Conservation (phyloP, 1,140 invertebrate genomes). For the Drosophila pectinifera region DNA sequence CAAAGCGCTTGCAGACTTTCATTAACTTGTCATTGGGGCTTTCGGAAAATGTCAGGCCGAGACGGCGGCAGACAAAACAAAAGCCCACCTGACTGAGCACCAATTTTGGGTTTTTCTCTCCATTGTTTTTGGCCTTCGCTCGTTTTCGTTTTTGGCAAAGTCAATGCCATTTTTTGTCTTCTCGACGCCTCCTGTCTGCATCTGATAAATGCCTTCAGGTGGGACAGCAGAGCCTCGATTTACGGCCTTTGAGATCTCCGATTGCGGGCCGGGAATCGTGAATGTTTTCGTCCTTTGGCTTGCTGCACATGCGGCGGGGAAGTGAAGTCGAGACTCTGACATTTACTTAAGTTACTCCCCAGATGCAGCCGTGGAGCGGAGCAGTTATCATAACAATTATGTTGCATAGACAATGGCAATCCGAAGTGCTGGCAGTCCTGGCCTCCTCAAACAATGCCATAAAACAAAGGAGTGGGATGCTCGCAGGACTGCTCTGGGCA, state of each 20-base stretch:
- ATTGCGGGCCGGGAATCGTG: conserved; percentile 7
- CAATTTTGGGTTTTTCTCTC: conserved; percentile 4
- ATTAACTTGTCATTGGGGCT: conserved; percentile 75
- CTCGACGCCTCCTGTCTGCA: conserved; percentile 56
- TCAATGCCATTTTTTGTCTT: conserved; percentile 43
- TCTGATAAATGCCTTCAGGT: conserved; percentile 76
- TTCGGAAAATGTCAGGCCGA: conserved; percentile 61
- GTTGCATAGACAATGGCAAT: conserved; percentile 69
- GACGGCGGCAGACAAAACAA: conserved; percentile 60
- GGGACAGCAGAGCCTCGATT: conserved; percentile 56
- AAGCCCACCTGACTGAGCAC: conserved; percentile 54
- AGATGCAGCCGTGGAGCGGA: conserved; percentile 47
- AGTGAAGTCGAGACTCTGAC: conserved; percentile 43
- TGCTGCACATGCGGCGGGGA: conserved; percentile 20
- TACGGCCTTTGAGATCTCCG: conserved; percentile 70
- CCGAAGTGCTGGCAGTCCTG: conserved; percentile 22
- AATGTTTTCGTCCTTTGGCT: conserved; percentile 20
- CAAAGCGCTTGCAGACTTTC: conserved; percentile 62
- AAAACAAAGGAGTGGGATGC: conserved; percentile 60
- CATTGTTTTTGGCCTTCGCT: conserved; percentile 8
- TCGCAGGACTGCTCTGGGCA: conserved; percentile 49
- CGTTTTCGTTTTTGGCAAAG: conserved; percentile 32
- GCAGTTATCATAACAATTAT: conserved; percentile 83
- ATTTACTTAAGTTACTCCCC: conserved; percentile 74
- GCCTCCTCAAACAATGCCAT: conserved; percentile 69